Conservation (phyloP, 2,888 invertebrate genomes). For the Xylota sylvarum region DNA sequence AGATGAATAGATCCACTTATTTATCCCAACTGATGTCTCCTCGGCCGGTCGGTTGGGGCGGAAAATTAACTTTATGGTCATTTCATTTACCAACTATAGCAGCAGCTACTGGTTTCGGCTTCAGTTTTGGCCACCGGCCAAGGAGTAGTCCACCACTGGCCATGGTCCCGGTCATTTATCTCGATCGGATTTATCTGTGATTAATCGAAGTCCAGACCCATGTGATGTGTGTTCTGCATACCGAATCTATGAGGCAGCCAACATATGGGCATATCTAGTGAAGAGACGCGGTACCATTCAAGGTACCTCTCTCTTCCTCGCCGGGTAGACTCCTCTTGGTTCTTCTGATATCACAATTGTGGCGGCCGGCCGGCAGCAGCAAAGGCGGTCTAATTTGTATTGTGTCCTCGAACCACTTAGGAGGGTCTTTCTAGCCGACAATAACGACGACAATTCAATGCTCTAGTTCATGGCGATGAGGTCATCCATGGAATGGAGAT, state of each 20-base stretch:
- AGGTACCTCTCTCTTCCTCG: constrained; percentile 31
- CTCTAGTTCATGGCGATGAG: constrained; percentile 66
- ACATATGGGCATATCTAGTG: constrained; percentile 63
- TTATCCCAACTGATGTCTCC: constrained; percentile 62
- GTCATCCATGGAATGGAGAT: constrained; percentile 54
- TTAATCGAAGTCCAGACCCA: constrained; percentile 76
- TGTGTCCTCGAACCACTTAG: constrained; percentile 73
- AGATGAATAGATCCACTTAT: constrained; percentile 75
- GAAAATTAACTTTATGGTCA: constrained; percentile 75
- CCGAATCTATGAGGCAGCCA: constrained; percentile 64
- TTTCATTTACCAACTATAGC: constrained; percentile 63
- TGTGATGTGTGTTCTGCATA: constrained; percentile 74
- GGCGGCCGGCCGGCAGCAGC: constrained; percentile 24
- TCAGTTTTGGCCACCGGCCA: constrained; percentile 67
- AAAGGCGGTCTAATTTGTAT: constrained; percentile 75
- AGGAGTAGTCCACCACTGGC: constrained; percentile 24
- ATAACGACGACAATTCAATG: constrained; percentile 56
- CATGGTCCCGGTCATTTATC: constrained; percentile 74
- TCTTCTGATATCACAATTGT: constrained; percentile 69
- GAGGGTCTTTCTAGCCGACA: constrained; percentile 40
- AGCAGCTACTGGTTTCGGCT: constrained; percentile 59
- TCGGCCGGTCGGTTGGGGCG: constrained; percentile 26
- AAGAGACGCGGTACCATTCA: constrained; percentile 71
- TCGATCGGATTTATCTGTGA: constrained; percentile 78
- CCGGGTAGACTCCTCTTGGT: background rate